A percentile compares a stretch with the other conserved stretches of the same genome.
phyloP scores from a whole-genome alignment of 2,113 vertebrate genomes.

The Piprites chloris region DNA sequence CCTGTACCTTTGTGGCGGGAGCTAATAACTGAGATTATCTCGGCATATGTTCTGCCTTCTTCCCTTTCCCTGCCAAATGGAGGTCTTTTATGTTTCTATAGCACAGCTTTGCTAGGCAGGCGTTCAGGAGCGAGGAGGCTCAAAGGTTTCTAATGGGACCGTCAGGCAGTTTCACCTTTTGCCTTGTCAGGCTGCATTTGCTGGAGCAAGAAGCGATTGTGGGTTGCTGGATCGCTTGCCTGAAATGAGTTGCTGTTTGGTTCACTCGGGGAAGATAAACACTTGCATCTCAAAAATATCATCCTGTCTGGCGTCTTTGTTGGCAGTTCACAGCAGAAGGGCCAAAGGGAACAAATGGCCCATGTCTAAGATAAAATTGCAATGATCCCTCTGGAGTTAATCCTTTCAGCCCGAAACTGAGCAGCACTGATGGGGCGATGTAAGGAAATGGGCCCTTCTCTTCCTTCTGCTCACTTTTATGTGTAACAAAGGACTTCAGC shows the following conservation, averaged over 20 bases:
- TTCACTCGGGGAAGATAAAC: not conserved
- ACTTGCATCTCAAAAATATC: not conserved
- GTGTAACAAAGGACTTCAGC: not conserved
- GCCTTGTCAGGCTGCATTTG: not conserved
- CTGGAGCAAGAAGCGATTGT: not conserved
- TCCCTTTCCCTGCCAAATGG: not conserved
- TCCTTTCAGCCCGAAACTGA: not conserved
- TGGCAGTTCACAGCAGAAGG: not conserved
- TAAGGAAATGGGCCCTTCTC: not conserved
- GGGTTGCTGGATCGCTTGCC: conserved; percentile 30
- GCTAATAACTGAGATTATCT: not conserved
- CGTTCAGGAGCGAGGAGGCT: not conserved
- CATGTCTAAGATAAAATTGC: not conserved
- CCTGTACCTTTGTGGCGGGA: not conserved
- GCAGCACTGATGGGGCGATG: not conserved
- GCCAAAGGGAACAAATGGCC: not conserved
- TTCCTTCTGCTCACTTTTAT: not conserved
- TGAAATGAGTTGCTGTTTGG: not conserved
- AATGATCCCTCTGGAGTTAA: not conserved
- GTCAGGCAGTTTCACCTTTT: conserved; percentile 8
- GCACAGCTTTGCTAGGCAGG: not conserved
- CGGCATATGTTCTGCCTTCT: not conserved
- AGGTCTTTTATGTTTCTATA: not conserved
- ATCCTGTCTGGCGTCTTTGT: not conserved
- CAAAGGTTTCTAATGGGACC: not conserved